A percentile compares a stretch with the other conserved stretches of the same genome.
Evolutionary conservation across 2,888 invertebrate genomes (phyloP).

Genomic region (Lamproptera curius): DNA sequence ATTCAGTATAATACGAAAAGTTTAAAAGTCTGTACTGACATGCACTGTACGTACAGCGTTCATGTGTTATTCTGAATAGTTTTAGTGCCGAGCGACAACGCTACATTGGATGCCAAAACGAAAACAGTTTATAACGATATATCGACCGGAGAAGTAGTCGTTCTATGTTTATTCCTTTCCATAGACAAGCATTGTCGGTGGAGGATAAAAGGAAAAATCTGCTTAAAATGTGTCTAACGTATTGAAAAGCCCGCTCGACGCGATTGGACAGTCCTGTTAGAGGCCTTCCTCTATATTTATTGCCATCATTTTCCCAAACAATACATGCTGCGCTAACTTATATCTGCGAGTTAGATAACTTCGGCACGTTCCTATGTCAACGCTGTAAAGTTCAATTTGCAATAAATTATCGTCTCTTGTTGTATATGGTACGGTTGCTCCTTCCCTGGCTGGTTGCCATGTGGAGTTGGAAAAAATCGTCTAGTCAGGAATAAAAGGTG

Average conservation of each 20-base stretch:
- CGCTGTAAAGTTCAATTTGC: slow-evolving; percentile 34
- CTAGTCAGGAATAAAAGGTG: slow-evolving; percentile 59
- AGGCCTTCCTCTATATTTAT: slow-evolving; percentile 63
- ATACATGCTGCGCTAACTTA: slow-evolving; percentile 44
- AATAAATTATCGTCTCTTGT: slow-evolving; percentile 12
- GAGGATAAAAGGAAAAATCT: slow-evolving; percentile 22
- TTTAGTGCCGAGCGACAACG: too few relatives aligned
- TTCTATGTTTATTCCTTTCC: too few relatives aligned
- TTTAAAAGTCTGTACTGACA: too few relatives aligned
- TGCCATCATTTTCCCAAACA: slow-evolving; percentile 66
- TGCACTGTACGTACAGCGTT: too few relatives aligned
- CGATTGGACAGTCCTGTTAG: slow-evolving; percentile 54
- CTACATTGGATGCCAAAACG: too few relatives aligned
- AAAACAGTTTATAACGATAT: too few relatives aligned
- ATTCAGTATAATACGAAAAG: too few relatives aligned
- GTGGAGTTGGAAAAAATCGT: slow-evolving; percentile 51
- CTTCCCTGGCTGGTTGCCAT: slow-evolving; percentile 60
- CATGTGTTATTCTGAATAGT: too few relatives aligned
- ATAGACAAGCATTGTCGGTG: slow-evolving; percentile 13
- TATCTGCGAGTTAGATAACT: slow-evolving; percentile 23
- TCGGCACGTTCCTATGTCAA: slow-evolving; percentile 29
- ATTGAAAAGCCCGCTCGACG: slow-evolving; percentile 37
- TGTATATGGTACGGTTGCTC: slow-evolving; percentile 31
- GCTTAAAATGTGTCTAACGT: slow-evolving; percentile 29
- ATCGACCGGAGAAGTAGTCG: too few relatives aligned